Evolutionary conservation across 1,140 invertebrate species (phyloP).

Genomic region (Diorhabda sublineata): DNA sequence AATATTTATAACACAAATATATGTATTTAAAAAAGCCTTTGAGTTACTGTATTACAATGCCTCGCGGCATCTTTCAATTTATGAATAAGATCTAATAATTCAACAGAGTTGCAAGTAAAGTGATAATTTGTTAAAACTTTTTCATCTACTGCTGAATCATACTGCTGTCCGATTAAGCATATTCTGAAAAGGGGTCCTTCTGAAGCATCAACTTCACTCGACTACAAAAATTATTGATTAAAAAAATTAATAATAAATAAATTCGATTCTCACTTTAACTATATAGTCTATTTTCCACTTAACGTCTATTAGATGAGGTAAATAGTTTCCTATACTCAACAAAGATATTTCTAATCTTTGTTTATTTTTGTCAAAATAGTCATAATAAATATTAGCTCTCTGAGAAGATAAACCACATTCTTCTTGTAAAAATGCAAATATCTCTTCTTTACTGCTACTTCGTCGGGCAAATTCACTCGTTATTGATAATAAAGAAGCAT

Average conservation of each 20-base stretch:
- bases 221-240: constrained; percentile 44
- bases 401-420: constrained; percentile 36
- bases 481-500: constrained; percentile 46
- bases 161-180: constrained; percentile 44
- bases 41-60: constrained; percentile 47
- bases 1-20: too few species aligned
- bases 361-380: constrained; percentile 45
- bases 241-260: constrained; percentile 17
- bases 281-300: constrained; percentile 62
- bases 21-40: not conserved
- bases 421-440: constrained; percentile 40
- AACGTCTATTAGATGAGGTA: constrained; percentile 61
- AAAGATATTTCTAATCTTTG: constrained; percentile 45
- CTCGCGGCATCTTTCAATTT: constrained; percentile 61
- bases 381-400: constrained; percentile 43
- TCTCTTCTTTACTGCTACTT: constrained; percentile 43
- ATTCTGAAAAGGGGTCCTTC: constrained; percentile 49
- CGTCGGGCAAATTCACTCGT: constrained; percentile 48
- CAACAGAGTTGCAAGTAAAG: constrained; percentile 58
- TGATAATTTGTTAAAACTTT: constrained; percentile 49
- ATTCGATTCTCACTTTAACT: constrained; percentile 47
- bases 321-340: constrained; percentile 49
- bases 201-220: constrained; percentile 44
- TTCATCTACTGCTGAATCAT: constrained; percentile 45
- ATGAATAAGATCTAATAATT: constrained; percentile 63